Conservation (phyloP, 2,888 invertebrate species). For the Tinea semifulvella region DNA sequence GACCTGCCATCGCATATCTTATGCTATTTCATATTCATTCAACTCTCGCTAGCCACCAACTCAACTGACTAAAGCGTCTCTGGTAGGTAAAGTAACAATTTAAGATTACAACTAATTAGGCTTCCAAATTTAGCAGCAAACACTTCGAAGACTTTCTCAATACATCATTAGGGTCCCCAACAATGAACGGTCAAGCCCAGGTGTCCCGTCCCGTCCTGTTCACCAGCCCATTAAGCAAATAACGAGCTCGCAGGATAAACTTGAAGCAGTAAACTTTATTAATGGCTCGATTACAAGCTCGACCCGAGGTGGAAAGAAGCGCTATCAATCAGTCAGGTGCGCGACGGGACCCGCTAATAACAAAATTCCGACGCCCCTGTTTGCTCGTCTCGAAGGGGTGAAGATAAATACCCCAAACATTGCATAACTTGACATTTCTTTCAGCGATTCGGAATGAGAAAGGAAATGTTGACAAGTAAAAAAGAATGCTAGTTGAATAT, state of each 20-base stretch:
- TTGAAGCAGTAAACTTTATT: conserved; percentile 66
- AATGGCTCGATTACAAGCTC: conserved; percentile 68
- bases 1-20: too few relatives aligned
- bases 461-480: neutral
- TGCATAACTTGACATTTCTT: neutral
- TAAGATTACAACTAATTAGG: too few relatives aligned
- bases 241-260: conserved; percentile 63
- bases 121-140: too few relatives aligned
- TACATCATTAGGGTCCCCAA: conserved; percentile 46
- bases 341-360: conserved; percentile 60
- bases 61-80: too few relatives aligned
- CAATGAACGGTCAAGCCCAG: conserved; percentile 43
- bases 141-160: too few relatives aligned
- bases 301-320: conserved; percentile 66
- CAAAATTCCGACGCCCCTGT: conserved; percentile 63
- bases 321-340: conserved; percentile 67
- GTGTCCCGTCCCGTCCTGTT: conserved; percentile 47
- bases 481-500: neutral
- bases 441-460: too few relatives aligned
- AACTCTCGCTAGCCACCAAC: too few relatives aligned
- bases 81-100: too few relatives aligned
- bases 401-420: conserved; percentile 50
- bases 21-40: too few relatives aligned
- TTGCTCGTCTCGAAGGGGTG: conserved; percentile 60
- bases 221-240: conserved; percentile 63